Conservation (phyloP, 2,888 invertebrate genomes). For the Troides helena region DNA sequence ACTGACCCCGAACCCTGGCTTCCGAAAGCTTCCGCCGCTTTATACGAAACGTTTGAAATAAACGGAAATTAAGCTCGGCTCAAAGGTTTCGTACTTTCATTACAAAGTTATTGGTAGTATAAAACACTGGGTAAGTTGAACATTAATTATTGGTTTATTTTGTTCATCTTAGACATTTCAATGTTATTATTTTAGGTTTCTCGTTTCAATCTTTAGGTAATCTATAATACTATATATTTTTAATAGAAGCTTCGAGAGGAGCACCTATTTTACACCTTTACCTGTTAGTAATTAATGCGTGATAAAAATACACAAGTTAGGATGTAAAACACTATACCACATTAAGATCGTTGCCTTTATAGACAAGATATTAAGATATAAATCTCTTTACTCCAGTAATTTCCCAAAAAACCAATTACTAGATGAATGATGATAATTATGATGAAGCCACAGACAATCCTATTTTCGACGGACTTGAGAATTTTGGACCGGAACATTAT, state of each 20-base stretch:
- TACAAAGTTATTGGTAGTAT: conserved; percentile 1
- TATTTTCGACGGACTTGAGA: neutral
- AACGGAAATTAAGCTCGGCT: conserved; percentile 21
- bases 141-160: neutral
- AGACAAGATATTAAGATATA: too few species aligned
- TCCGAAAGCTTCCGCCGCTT: conserved; percentile 1
- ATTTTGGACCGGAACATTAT: neutral
- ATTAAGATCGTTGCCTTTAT: too few species aligned
- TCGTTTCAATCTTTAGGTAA: too few species aligned
- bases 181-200: neutral
- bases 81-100: conserved; percentile 13
- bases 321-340: too few species aligned
- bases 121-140: neutral
- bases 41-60: conserved; percentile 11
- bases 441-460: neutral
- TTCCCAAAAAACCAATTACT: too few species aligned
- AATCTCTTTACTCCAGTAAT: too few species aligned
- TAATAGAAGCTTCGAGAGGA: too few species aligned
- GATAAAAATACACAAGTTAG: too few species aligned
- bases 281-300: too few species aligned
- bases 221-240: too few species aligned
- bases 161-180: neutral
- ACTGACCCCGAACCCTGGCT: conserved; percentile 1
- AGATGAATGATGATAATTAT: too few species aligned
- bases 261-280: too few species aligned